Conservation (phyloP, 2,797 vertebrate species). For the Sebastes kiyomatsui region DNA sequence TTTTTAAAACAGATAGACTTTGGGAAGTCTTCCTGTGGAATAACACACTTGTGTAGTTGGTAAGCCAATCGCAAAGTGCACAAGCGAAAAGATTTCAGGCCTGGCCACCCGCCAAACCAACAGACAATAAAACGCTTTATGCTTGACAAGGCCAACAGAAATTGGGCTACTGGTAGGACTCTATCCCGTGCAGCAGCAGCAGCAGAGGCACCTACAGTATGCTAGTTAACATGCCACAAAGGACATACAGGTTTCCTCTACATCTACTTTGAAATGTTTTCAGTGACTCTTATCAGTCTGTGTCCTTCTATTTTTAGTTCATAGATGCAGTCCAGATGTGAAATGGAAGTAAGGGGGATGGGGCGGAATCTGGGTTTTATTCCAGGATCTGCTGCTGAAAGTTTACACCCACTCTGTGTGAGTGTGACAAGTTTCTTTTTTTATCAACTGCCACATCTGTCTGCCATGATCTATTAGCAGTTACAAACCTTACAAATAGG, state of each 20-base stretch:
- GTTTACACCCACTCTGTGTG: conserved; percentile 23
- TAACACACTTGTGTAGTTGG: conserved; percentile 65
- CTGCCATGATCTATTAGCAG: conserved; percentile 30
- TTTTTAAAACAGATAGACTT: conserved; percentile 60
- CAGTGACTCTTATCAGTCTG: conserved; percentile 48
- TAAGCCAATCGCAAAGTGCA: conserved; percentile 56
- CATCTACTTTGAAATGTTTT: conserved; percentile 27
- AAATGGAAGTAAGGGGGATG: conserved; percentile 13
- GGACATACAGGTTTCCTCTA: conserved; percentile 24
- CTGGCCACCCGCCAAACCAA: conserved; percentile 61
- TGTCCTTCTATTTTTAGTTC: conserved; percentile 60
- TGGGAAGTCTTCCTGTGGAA: conserved; percentile 61
- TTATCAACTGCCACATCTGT: conserved; percentile 43
- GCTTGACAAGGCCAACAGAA: conserved; percentile 55
- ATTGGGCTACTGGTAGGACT: conserved; percentile 32
- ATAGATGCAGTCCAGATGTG: conserved; percentile 73
- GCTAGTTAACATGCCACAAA: conserved; percentile 51
- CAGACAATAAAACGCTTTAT: conserved; percentile 74
- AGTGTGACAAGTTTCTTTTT: conserved; percentile 15
- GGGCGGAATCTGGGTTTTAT: conserved; percentile 5
- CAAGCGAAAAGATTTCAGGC: conserved; percentile 58
- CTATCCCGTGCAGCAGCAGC: conserved; percentile 3
- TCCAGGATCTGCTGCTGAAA: conserved; percentile 30
- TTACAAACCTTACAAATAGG: conserved; percentile 41
- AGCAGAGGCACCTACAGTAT: conserved; percentile 25